phyloP scores from a whole-genome alignment of 1,140 invertebrate genomes.

The Drosophila ambigua region DNA sequence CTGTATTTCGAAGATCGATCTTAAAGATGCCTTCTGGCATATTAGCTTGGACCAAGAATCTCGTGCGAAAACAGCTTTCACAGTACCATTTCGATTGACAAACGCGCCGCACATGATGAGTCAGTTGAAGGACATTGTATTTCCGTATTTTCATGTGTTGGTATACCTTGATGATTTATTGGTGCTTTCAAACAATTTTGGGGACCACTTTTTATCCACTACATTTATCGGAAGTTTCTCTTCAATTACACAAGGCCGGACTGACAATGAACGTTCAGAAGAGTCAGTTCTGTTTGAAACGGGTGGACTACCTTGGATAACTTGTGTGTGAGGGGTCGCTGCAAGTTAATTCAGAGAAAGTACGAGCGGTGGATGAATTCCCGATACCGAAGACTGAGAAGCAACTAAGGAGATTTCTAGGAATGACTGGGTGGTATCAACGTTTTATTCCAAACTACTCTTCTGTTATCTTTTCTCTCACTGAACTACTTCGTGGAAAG shows the following conservation, averaged over 20 bases:
- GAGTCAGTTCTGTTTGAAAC: neutral
- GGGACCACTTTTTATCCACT: slow-evolving; percentile 5
- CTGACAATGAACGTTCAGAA: slow-evolving; percentile 3
- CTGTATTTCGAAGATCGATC: slow-evolving; percentile 1
- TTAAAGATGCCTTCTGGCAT: slow-evolving; percentile 13
- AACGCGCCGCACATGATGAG: slow-evolving; percentile 29
- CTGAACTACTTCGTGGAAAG: too few species aligned
- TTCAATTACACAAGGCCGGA: neutral
- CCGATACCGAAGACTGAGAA: slow-evolving; percentile 44
- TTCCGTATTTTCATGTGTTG: slow-evolving; percentile 68
- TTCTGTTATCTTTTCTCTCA: too few species aligned
- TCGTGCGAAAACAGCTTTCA: slow-evolving; percentile 4
- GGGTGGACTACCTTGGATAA: slow-evolving; percentile 7
- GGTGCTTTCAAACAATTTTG: slow-evolving; percentile 12
- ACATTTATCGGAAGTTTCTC: neutral
- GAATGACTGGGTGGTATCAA: slow-evolving; percentile 57
- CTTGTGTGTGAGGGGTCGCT: slow-evolving; percentile 5
- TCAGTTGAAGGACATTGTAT: slow-evolving; percentile 48
- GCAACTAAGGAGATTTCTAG: slow-evolving; percentile 81
- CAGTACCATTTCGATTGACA: slow-evolving; percentile 11
- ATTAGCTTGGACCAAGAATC: neutral
- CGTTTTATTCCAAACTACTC: too few species aligned
- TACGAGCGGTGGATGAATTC: slow-evolving; percentile 25
- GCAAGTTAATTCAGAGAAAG: slow-evolving; percentile 24
- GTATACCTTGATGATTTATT: slow-evolving; percentile 43